phyloP scores from a whole-genome alignment of 2,113 vertebrate species.

The Plectropomus leopardus region DNA sequence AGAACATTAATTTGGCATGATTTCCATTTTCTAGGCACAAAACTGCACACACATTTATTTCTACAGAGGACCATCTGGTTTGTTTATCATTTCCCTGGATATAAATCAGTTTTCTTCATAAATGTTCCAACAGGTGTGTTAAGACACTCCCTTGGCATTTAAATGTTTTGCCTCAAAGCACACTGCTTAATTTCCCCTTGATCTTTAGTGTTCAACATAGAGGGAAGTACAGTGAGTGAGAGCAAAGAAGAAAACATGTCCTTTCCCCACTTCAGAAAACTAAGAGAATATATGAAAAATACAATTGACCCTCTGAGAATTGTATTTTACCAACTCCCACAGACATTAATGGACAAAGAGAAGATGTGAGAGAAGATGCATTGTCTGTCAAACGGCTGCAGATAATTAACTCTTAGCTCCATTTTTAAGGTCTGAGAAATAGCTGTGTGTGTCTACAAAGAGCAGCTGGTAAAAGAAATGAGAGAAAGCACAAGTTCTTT shows the following conservation, averaged over 20 bases:
- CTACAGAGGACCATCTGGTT: not conserved
- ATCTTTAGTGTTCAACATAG: not conserved
- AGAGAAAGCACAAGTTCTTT: conserved; percentile 50
- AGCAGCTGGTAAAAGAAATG: conserved; percentile 55
- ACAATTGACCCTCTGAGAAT: not conserved
- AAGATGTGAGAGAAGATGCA: not conserved
- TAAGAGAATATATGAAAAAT: conserved; percentile 1
- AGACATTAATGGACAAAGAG: not conserved
- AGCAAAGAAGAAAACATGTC: not conserved
- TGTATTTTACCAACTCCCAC: not conserved
- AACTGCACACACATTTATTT: not conserved
- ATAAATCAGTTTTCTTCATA: not conserved
- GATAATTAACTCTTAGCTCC: not conserved
- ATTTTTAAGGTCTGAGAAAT: conserved; percentile 39
- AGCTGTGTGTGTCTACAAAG: conserved; percentile 31
- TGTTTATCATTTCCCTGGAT: not conserved
- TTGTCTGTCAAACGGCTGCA: not conserved
- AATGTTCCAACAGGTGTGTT: not conserved
- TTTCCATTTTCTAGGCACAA: not conserved
- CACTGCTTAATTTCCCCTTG: conserved; percentile 1
- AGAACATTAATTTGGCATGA: not conserved
- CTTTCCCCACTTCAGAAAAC: conserved; percentile 3
- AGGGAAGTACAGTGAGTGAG: not conserved
- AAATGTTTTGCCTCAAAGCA: conserved; percentile 13
- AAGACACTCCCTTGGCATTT: conserved; percentile 10